Evolutionary conservation across 1,140 invertebrate species (phyloP).

Genomic region (Papilio xuthus): DNA sequence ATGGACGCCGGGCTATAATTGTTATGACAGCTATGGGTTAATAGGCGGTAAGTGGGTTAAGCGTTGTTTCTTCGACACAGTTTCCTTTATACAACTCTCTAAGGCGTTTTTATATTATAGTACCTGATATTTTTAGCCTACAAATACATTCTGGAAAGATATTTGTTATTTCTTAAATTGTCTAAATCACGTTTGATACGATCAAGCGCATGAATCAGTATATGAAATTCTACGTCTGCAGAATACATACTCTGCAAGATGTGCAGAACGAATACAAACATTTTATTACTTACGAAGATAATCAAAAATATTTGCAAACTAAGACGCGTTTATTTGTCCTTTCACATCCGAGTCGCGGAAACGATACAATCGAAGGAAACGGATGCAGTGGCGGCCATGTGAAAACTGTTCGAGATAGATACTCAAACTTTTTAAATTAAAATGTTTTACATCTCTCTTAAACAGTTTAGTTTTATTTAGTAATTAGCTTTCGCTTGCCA

Average conservation of each 20-base stretch:
- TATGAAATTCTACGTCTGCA: background rate
- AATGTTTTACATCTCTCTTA: background rate
- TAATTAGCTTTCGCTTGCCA: no score
- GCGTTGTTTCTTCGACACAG: conserved; percentile 9
- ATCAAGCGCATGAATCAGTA: background rate
- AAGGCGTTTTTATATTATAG: background rate
- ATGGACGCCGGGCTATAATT: conserved; percentile 11
- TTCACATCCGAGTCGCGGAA: conserved; percentile 12
- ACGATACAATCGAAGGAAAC: conserved; percentile 23
- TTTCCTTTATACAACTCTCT: conserved; percentile 20
- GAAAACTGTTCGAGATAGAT: conserved; percentile 7
- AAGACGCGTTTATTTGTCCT: conserved; percentile 3
- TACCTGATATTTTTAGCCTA: background rate
- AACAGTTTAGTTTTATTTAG: background rate
- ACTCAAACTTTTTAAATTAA: background rate
- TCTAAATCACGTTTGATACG: no score
- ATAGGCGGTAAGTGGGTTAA: conserved; percentile 23
- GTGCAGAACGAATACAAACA: background rate
- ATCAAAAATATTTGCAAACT: conserved; percentile 9
- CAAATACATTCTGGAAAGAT: background rate
- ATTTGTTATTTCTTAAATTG: background rate
- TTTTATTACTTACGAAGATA: background rate
- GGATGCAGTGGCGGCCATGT: background rate
- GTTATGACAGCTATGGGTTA: conserved; percentile 23
- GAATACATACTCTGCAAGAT: background rate